These are phyloP conservation scores for Drosophila bunnanda DNA, from an alignment of 2,888 invertebrate genomes.

Conservation along the genomic window DNA sequence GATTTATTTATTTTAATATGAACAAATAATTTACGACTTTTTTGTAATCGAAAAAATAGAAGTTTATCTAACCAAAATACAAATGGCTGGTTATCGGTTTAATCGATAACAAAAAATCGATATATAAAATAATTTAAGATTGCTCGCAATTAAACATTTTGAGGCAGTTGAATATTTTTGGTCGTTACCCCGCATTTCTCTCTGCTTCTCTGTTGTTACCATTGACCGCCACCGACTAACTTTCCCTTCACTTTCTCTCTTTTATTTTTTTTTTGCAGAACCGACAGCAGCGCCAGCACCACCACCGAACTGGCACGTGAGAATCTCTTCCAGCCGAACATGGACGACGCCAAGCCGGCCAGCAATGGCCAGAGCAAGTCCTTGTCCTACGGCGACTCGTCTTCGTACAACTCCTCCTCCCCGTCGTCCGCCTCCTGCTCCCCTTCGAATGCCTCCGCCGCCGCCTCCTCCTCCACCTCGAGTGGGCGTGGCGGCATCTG, in stretches of 20 bases:
- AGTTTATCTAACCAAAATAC: background rate
- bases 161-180: background rate
- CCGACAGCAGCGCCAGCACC: slow-evolving; percentile 77
- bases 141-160: slow-evolving; percentile 3
- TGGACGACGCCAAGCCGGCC: slow-evolving; percentile 75
- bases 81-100: background rate
- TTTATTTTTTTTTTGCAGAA: slow-evolving; percentile 66
- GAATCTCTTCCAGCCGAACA: slow-evolving; percentile 83
- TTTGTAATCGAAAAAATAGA: too few species aligned
- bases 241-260: slow-evolving; percentile 76
- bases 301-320: slow-evolving; percentile 80
- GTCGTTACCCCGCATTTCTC: background rate
- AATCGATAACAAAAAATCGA: background rate
- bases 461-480: background rate
- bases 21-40: too few species aligned
- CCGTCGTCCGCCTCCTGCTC: background rate
- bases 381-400: slow-evolving; percentile 36
- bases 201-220: slow-evolving; percentile 11
- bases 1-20: too few species aligned
- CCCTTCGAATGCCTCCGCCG: slow-evolving; percentile 25
- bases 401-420: slow-evolving; percentile 6
- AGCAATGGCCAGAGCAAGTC: slow-evolving; percentile 44
- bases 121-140: background rate
- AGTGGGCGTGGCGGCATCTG: slow-evolving; percentile 61
- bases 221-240: slow-evolving; percentile 63